Conservation (phyloP, 1,140 invertebrate genomes). For the Diorhabda elongata region DNA sequence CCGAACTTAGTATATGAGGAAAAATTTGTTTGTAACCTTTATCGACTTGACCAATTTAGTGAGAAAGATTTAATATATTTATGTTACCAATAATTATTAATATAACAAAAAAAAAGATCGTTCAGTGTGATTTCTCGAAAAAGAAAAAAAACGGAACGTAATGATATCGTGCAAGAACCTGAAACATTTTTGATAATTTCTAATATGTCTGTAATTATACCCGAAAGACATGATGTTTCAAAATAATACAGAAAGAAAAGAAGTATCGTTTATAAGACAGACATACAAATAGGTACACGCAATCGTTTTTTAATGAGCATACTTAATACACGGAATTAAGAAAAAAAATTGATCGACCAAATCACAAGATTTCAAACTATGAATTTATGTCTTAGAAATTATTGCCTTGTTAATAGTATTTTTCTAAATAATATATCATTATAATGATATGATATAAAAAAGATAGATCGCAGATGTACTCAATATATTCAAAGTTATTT, state of each 20-base stretch:
- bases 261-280: background rate
- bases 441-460: too few relatives aligned
- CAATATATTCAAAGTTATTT: too few relatives aligned
- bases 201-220: background rate
- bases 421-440: too few relatives aligned
- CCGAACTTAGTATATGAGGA: too few relatives aligned
- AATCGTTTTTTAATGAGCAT: background rate
- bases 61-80: too few relatives aligned
- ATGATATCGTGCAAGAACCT: background rate
- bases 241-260: background rate
- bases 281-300: background rate
- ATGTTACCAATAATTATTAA: too few relatives aligned
- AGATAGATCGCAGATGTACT: too few relatives aligned
- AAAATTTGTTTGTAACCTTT: too few relatives aligned
- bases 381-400: too few relatives aligned
- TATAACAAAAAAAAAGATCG: too few relatives aligned
- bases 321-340: background rate
- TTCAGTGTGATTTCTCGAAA: background rate
- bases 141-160: background rate
- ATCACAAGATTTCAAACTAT: background rate
- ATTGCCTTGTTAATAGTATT: too few relatives aligned
- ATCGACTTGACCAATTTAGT: too few relatives aligned
- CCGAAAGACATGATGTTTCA: background rate
- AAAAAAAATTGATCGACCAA: background rate
- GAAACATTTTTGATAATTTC: slow-evolving; percentile 3